Conservation (phyloP, 2,113 vertebrate species). For the Perognathus longimembris region DNA sequence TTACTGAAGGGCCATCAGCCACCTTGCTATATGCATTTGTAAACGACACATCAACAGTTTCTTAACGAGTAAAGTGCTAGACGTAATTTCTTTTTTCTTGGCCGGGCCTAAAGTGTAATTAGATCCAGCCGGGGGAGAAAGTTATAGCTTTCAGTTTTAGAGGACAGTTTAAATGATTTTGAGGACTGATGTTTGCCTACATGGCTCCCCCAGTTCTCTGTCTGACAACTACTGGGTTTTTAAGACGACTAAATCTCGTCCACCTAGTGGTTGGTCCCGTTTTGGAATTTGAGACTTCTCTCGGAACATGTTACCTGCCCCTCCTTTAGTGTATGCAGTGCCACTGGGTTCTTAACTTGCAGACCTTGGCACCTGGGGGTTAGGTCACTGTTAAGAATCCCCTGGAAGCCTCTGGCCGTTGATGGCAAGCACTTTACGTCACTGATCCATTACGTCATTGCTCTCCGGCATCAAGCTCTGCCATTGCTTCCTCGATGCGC, state of each 20-base stretch:
- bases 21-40: neutral
- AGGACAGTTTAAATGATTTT: neutral
- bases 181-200: neutral
- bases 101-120: constrained; percentile 36
- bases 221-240: constrained; percentile 45
- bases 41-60: neutral
- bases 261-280: constrained; percentile 10
- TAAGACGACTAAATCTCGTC: constrained; percentile 43
- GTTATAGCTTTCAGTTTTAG: neutral
- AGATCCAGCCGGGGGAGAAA: constrained; percentile 46
- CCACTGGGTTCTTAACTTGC: neutral
- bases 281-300: constrained; percentile 44
- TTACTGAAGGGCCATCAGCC: constrained; percentile 41
- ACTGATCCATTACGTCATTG: neutral
- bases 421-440: neutral
- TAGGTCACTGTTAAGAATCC: neutral
- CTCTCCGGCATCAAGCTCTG: neutral
- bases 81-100: neutral
- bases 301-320: no score
- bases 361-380: neutral
- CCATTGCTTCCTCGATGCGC: constrained; percentile 24
- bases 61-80: constrained; percentile 29
- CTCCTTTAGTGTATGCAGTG: neutral
- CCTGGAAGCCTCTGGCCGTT: neutral
- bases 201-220: constrained; percentile 25